Conservation (phyloP, 2,888 invertebrate genomes). For the Sinopyrophorus schimmeli region DNA sequence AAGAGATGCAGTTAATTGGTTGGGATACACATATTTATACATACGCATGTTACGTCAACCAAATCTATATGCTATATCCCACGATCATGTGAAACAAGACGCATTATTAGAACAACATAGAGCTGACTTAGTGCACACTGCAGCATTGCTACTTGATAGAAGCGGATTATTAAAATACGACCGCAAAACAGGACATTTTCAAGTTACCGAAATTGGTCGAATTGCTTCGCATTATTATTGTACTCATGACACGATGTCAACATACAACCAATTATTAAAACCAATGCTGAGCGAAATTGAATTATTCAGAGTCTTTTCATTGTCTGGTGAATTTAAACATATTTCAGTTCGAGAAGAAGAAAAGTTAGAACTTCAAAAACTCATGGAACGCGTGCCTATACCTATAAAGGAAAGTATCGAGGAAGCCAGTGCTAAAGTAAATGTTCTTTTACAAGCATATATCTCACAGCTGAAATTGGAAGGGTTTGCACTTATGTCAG, state of each 20-base stretch:
- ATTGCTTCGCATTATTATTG: slow-evolving; percentile 99
- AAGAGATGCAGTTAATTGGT: slow-evolving; percentile 88
- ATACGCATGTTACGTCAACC: slow-evolving; percentile 93
- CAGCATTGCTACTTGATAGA: slow-evolving; percentile 87
- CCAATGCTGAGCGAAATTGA: slow-evolving; percentile 98
- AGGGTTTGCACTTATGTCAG: slow-evolving; percentile 97
- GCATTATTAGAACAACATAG: slow-evolving; percentile 83
- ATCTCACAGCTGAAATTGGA: slow-evolving; percentile 98
- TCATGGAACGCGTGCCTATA: slow-evolving; percentile 94
- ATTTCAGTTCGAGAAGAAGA: slow-evolving; percentile 95
- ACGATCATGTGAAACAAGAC: slow-evolving; percentile 81
- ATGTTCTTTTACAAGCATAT: slow-evolving; percentile 94
- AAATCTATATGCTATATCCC: slow-evolving; percentile 83
- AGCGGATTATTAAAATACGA: slow-evolving; percentile 96
- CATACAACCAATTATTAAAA: slow-evolving; percentile 94
- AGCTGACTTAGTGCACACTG: slow-evolving; percentile 95
- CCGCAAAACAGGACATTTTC: slow-evolving; percentile 83
- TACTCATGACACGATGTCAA: slow-evolving; percentile 94
- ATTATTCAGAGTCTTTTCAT: slow-evolving; percentile 94
- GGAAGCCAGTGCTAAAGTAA: slow-evolving; percentile 96
- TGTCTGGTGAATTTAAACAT: slow-evolving; percentile 95
- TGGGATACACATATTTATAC: slow-evolving; percentile 96
- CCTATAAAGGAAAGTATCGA: slow-evolving; percentile 99
- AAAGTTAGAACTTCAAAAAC: slow-evolving; percentile 92
- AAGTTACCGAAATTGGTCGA: slow-evolving; percentile 90